Evolutionary conservation across 2,113 vertebrate genomes (phyloP), one percentile per base, ranked within the genome.

Genomic region (Rana temporaria): DNA sequence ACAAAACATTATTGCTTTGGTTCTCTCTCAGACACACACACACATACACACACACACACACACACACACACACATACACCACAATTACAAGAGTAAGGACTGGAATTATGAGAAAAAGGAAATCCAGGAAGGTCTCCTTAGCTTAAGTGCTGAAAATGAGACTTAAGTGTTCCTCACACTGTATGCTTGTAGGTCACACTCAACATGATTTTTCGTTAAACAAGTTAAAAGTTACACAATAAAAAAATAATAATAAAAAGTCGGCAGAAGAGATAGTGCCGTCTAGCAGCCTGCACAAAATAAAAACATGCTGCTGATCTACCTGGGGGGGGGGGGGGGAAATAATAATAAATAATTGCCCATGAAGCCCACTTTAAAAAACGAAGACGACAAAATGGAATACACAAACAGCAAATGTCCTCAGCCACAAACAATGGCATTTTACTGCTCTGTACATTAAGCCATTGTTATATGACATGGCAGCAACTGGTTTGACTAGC

Each of bases 401-500:
- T 87, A 82, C 3, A 78, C 81, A 85, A 87, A 88, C 82, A 86
- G 72, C 89, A 87, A 88, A 89, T 87, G 86, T 87, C 86, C 89
- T 84, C 89, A 84, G 90, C 88, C 89, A 84, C 67, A 86, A 88
- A 89, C 81, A 60, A 86, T 78, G 88, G 85, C 20, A 55, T 86
- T 84, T 86, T 84, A 78, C 87, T 2, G 88, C 86, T 87, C 84
- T 76, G 82, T 71, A 85, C 84, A 88, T 86, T 78, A 78, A 80
- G 86, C 30, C 12, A 19, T 6, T 14, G 60, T 97, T 95, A 99
- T 89, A 99, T 96, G 89, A 99, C 97, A 22, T 98, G 97, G 91
- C 97, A 99, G 91, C 97, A 99, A 90, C 93, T 97, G 91, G 96
- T 95, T 30, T 93, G 96, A 88, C 94, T 91, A 60, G 96, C 91